phyloP scores from a whole-genome alignment of 2,888 invertebrate species.

The Cabera pusaria region DNA sequence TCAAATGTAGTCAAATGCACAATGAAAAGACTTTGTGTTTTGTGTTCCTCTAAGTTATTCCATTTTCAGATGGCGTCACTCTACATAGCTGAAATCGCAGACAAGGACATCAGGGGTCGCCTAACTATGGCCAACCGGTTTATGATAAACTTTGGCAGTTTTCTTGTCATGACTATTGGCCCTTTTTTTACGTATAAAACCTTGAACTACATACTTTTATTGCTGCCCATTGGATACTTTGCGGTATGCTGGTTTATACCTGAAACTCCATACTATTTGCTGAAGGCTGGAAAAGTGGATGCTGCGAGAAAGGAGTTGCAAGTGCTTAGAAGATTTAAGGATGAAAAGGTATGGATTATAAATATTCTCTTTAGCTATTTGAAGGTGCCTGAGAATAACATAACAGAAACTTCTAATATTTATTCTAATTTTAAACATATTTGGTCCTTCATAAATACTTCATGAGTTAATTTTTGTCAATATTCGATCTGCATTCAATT shows the following conservation, averaged over 20 bases:
- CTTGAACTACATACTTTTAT: conserved; percentile 64
- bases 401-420: no score
- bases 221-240: conserved; percentile 71
- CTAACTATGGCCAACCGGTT: conserved; percentile 52
- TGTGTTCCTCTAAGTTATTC: no score
- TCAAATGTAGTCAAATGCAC: no score
- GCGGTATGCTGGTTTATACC: conserved; percentile 79
- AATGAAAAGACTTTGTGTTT: no score
- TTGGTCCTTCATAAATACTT: no score
- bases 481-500: no score
- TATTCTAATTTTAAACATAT: no score
- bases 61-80: conserved; percentile 60
- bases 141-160: conserved; percentile 62
- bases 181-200: conserved; percentile 59
- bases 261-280: conserved; percentile 83
- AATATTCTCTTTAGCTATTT: neutral
- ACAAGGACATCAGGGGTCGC: conserved; percentile 66
- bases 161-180: conserved; percentile 64
- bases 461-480: no score
- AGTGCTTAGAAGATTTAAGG: conserved; percentile 57
- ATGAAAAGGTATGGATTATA: conserved; percentile 42
- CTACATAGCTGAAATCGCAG: conserved; percentile 69
- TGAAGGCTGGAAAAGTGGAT: conserved; percentile 74
- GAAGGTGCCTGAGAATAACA: no score
- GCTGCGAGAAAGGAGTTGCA: conserved; percentile 65